A percentile compares a stretch with the other conserved stretches of the same genome.
Evolutionary conservation across 1,140 invertebrate species (phyloP).

Genomic region (Uloborus diversus): DNA sequence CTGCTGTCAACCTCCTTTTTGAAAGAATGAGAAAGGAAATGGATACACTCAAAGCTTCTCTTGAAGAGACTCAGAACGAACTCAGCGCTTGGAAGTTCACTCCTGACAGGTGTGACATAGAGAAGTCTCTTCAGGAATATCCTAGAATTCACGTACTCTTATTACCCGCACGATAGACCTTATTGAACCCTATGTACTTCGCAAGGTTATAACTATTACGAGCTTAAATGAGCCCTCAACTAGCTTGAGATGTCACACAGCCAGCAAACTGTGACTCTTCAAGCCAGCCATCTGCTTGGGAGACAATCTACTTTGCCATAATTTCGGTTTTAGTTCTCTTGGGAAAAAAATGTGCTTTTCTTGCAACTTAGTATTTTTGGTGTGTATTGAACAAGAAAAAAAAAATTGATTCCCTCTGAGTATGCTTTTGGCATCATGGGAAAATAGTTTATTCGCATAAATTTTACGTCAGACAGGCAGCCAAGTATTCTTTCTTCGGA

Average conservation of each 20-base stretch:
- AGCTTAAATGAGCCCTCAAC: constrained; percentile 3
- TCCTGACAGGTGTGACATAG: constrained; percentile 81
- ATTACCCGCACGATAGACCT: constrained; percentile 42
- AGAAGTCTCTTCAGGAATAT: constrained; percentile 38
- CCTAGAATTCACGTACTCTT: constrained; percentile 25
- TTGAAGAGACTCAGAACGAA: constrained; percentile 98
- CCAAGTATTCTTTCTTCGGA: too few relatives aligned
- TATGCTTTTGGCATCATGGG: not conserved
- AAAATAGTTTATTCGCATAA: not conserved
- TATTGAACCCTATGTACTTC: constrained; percentile 33
- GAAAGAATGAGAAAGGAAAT: constrained; percentile 91
- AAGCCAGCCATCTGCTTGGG: not conserved
- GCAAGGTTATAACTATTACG: constrained; percentile 16
- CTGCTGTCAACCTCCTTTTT: constrained; percentile 94
- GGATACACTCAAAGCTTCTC: constrained; percentile 84
- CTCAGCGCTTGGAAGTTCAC: constrained; percentile 98
- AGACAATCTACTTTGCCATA: not conserved
- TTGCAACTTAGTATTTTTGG: not conserved
- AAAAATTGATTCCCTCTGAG: not conserved
- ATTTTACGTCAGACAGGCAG: too few relatives aligned
- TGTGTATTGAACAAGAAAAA: constrained; percentile 33
- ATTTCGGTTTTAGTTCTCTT: constrained; percentile 19
- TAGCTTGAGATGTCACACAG: constrained; percentile 7
- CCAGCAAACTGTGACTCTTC: constrained; percentile 12
- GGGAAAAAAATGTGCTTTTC: constrained; percentile 1